A percentile compares a stretch with the other conserved stretches of the same genome.
These are phyloP conservation scores for Lepidocyrtinus sp. DNA, from an alignment of 2,888 invertebrate genomes.

Conservation along the genomic window DNA sequence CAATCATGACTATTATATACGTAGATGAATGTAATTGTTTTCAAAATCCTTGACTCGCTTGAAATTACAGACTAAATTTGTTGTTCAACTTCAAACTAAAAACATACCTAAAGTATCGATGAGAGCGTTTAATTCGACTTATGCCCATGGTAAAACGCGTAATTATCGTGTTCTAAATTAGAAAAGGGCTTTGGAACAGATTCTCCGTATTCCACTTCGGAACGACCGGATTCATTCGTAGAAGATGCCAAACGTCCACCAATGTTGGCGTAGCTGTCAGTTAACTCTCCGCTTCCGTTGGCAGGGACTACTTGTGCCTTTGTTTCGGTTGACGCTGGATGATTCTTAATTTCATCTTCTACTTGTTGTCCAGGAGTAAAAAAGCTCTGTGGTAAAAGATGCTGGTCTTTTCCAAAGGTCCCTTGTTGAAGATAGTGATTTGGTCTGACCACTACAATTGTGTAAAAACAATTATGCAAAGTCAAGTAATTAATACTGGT, in stretches of 20 bases:
- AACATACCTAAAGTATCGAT: too few relatives aligned
- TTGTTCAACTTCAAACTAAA: too few relatives aligned
- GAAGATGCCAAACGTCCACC: constrained; percentile 37
- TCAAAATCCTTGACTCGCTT: constrained; percentile 24
- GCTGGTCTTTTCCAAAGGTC: constrained; percentile 29
- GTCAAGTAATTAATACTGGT: neutral
- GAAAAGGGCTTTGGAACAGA: constrained; percentile 38
- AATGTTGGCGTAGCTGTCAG: constrained; percentile 41
- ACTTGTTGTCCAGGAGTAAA: constrained; percentile 30
- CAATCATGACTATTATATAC: too few relatives aligned
- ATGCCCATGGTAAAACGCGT: constrained; percentile 36
- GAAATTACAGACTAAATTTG: neutral
- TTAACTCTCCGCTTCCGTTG: neutral
- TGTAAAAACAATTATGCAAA: neutral
- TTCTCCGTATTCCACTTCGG: constrained; percentile 54
- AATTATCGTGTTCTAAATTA: constrained; percentile 30
- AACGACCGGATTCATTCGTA: constrained; percentile 26
- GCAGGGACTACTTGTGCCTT: neutral
- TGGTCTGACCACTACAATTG: constrained; percentile 30
- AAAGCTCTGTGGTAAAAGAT: constrained; percentile 43
- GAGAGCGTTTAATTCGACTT: neutral
- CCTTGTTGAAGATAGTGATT: constrained; percentile 36
- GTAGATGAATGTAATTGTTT: too few relatives aligned
- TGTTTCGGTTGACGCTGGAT: neutral
- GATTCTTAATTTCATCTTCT: constrained; percentile 28